Base-by-base conservation (phyloP, 2,888 invertebrate genomes). In the Vanessa cardui region DNA sequence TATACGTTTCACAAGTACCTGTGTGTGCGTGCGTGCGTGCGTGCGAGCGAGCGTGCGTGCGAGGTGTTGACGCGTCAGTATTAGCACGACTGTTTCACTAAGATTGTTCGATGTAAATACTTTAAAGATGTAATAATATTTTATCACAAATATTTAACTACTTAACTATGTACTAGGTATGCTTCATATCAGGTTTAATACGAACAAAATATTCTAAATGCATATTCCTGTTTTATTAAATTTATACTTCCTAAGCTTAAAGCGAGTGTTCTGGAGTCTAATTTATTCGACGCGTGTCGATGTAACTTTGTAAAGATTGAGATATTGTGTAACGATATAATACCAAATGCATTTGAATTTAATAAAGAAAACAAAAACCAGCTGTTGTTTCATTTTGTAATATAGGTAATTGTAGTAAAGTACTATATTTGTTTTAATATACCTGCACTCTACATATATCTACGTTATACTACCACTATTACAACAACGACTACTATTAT, bases 301-400 rank as follows among this genome's bases (percentile, higher is more conserved):
- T 67, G 60, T 69, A 72, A 62, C 67, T 72, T 74, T 75, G 72
- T 77, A 75, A 72, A 75, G 72, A 71, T 70, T 67, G 60, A 72
- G 26, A 65, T 66, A 63, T 70, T 74, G 75, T 78, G 74, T 74
- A 73, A 73, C 73, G 76, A 78, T 78, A 80, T 73, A 79, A 84
- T 82, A 84, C 84, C 84, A 84, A 85, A 83, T 83, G 84, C 84
- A 84, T 85, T 84, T 85, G 70, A 80, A 78, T 74, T 78, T 77
- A 81, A 72, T 68, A 71, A 71, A 68, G 58, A 64, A 68, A 54
- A 66, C 46, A 66, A 56, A 68, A 58, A 58, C 49, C 49, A 52
- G 31, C 18, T n/a, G 52, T 58, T 49, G 63, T 61, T 58, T 52
- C 31, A 16, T 52, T 52, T 52, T 18, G 2, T 16, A 16, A 7